Evolutionary conservation across 2,113 vertebrate species (phyloP).

Genomic region (Piprites chloris): DNA sequence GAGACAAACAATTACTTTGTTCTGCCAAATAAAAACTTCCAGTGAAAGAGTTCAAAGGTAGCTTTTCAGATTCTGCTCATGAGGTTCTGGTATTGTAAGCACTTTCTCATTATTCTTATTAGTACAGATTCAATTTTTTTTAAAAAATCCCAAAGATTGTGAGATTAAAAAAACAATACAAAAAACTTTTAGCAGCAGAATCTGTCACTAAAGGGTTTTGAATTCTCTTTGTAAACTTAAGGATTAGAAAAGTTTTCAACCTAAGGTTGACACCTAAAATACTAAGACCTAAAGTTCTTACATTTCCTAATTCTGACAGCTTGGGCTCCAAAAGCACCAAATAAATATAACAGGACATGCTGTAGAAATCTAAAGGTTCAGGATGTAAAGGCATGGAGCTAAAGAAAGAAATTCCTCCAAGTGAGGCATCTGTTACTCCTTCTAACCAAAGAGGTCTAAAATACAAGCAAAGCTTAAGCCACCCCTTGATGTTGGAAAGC

Average conservation of each 20-base stretch:
- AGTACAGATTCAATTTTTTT: not conserved
- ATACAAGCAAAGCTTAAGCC: not conserved
- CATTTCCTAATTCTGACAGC: not conserved
- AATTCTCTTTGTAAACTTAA: not conserved
- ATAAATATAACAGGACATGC: not conserved
- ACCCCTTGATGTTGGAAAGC: not conserved
- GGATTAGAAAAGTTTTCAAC: not conserved
- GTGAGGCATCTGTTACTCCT: not conserved
- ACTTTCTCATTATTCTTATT: not conserved
- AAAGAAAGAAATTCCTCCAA: not conserved
- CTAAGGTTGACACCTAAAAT: not conserved
- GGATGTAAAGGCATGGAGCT: not conserved
- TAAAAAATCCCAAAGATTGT: not conserved
- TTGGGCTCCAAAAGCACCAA: not conserved
- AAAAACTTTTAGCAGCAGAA: not conserved
- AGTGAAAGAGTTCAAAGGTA: not conserved
- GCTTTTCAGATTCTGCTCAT: not conserved
- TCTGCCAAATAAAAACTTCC: not conserved
- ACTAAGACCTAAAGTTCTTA: not conserved
- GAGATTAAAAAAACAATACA: not conserved
- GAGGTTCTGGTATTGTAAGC: not conserved
- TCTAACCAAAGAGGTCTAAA: not conserved
- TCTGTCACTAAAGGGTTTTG: not conserved
- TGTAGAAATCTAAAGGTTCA: not conserved
- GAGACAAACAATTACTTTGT: not conserved